phyloP scores from a whole-genome alignment of 2,113 vertebrate species.

The Sylvietta virens region DNA sequence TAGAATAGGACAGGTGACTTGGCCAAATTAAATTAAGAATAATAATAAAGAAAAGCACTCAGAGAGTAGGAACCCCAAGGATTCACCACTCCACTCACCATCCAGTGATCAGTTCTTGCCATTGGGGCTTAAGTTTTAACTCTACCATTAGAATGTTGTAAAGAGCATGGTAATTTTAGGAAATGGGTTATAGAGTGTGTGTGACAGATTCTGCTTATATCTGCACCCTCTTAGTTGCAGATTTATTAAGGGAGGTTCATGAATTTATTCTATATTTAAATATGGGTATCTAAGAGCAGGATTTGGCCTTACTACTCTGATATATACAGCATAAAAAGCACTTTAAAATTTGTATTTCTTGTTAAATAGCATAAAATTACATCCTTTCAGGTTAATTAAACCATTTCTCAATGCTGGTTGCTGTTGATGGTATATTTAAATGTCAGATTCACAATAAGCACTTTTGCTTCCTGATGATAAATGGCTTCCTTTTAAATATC shows the following conservation, averaged over 20 bases:
- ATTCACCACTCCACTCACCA: not conserved
- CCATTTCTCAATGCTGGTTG: not conserved
- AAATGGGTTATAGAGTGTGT: not conserved
- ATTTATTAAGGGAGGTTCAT: not conserved
- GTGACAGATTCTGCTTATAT: not conserved
- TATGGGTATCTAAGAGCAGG: not conserved
- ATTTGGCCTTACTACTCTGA: not conserved
- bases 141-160: not conserved
- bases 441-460: conserved; percentile 17
- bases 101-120: not conserved
- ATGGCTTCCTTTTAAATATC: conserved; percentile 21
- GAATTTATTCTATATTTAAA: not conserved
- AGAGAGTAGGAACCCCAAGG: not conserved
- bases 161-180: not conserved
- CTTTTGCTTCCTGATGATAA: conserved; percentile 8
- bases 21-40: not conserved
- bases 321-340: not conserved
- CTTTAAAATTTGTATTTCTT: conserved; percentile 46
- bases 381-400: conserved; percentile 62
- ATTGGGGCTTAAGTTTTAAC: not conserved
- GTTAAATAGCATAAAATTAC: conserved; percentile 57
- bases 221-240: not conserved
- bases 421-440: conserved; percentile 31
- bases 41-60: not conserved
- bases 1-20: not conserved